A percentile compares a stretch with the other conserved stretches of the same genome.
These are phyloP conservation scores for Harpagifer antarcticus DNA, from an alignment of 2,797 vertebrate species.

Conservation along the genomic window DNA sequence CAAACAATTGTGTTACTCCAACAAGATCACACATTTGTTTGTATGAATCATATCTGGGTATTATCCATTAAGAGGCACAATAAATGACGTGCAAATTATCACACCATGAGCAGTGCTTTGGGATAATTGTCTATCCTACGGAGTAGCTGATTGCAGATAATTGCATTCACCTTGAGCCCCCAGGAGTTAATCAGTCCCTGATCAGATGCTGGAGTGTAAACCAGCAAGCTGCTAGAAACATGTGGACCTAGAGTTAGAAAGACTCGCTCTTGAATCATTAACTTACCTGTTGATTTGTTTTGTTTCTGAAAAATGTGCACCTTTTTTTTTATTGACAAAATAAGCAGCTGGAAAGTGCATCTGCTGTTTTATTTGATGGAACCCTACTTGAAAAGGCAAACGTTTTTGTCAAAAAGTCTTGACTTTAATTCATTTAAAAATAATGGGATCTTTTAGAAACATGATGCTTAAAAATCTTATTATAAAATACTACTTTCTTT, in stretches of 20 bases:
- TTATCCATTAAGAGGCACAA: conserved; percentile 11
- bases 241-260: conserved; percentile 19
- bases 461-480: background rate
- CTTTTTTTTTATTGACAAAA: background rate
- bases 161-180: conserved; percentile 38
- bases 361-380: background rate
- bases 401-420: too few species aligned
- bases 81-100: conserved; percentile 13
- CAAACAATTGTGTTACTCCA: background rate
- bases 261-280: conserved; percentile 16
- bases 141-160: conserved; percentile 55
- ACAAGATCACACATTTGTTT: background rate
- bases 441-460: conserved; percentile 1
- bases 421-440: too few species aligned
- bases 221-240: conserved; percentile 30
- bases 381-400: background rate
- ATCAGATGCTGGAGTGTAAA: conserved; percentile 47
- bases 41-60: background rate
- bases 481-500: background rate
- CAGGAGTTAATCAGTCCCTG: conserved; percentile 38
- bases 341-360: background rate
- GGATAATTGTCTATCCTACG: conserved; percentile 24
- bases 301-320: background rate
- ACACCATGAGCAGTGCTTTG: conserved; percentile 1
- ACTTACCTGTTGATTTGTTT: conserved; percentile 10